phyloP scores from a whole-genome alignment of 2,113 vertebrate species.

The Pomatostomus ruficeps region DNA sequence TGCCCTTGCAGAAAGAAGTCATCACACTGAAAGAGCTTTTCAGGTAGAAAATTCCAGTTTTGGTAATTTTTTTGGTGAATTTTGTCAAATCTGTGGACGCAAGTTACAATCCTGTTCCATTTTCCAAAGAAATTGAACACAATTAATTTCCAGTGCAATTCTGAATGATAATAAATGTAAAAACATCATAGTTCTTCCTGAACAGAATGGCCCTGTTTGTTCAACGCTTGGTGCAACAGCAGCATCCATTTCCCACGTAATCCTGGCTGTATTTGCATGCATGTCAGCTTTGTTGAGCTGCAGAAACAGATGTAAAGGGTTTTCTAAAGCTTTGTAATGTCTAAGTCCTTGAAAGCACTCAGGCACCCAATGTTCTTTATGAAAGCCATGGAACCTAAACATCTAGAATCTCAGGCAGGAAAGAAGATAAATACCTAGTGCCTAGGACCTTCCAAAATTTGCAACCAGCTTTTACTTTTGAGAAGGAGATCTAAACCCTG shows the following conservation, averaged over 20 bases:
- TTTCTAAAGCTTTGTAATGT: not conserved
- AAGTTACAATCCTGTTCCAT: not conserved
- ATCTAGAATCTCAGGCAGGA: not conserved
- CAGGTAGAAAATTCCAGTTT: not conserved
- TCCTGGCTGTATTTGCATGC: not conserved
- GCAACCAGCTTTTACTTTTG: not conserved
- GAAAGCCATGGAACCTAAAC: not conserved
- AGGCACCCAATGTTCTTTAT: not conserved
- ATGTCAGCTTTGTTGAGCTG: not conserved
- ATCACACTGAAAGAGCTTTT: not conserved
- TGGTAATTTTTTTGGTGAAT: not conserved
- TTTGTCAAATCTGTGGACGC: not conserved
- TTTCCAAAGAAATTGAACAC: not conserved
- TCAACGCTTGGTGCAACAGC: not conserved
- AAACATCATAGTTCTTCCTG: not conserved
- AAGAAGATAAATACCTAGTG: not conserved
- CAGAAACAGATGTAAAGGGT: not conserved
- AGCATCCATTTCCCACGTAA: not conserved
- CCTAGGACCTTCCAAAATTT: not conserved
- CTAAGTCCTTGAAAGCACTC: not conserved
- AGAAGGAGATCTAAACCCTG: not conserved
- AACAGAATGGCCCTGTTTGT: not conserved
- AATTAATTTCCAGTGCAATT: not conserved
- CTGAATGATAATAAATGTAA: not conserved
- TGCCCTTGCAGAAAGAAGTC: not conserved